Percentiles rank a stretch among this genome's conserved stretches.
phyloP scores from a whole-genome alignment of 2,888 invertebrate genomes.

The Trachelus iudaicus region DNA sequence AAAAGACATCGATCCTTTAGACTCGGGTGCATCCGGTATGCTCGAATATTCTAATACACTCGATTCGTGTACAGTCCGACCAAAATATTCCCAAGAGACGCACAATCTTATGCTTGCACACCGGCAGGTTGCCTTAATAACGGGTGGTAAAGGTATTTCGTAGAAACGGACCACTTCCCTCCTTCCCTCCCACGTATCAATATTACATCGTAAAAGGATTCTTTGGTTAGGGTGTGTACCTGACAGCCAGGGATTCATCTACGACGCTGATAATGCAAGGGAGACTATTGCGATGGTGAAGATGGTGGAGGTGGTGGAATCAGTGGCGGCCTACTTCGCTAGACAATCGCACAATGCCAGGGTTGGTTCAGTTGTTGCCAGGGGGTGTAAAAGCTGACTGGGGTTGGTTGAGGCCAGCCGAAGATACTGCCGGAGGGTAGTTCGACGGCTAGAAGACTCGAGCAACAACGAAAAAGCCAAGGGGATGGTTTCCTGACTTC shows the following conservation, averaged over 20 bases:
- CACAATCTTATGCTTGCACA: too few relatives aligned
- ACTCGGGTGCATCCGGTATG: neutral
- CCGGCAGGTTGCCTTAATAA: neutral
- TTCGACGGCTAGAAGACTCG: neutral
- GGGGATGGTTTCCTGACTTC: conserved; percentile 32
- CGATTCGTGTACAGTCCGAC: neutral
- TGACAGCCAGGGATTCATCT: neutral
- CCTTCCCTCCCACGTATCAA: neutral
- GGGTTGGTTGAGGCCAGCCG: conserved; percentile 10
- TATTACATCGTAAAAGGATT: neutral
- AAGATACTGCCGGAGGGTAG: conserved; percentile 2
- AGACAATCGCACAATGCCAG: conserved; percentile 49
- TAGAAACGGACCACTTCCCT: neutral
- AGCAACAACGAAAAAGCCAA: conserved; percentile 16
- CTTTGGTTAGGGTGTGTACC: neutral
- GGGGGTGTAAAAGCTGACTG: conserved; percentile 16
- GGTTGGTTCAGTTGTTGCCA: conserved; percentile 19
- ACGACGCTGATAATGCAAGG: neutral
- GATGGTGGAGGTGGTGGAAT: conserved; percentile 41
- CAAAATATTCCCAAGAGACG: neutral
- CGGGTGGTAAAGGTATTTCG: neutral
- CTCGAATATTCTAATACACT: neutral
- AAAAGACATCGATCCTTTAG: neutral
- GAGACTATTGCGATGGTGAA: neutral
- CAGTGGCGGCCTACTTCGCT: conserved; percentile 53